These are phyloP conservation scores for Cantharis nigra DNA, from an alignment of 2,888 invertebrate genomes.

Conservation along the genomic window DNA sequence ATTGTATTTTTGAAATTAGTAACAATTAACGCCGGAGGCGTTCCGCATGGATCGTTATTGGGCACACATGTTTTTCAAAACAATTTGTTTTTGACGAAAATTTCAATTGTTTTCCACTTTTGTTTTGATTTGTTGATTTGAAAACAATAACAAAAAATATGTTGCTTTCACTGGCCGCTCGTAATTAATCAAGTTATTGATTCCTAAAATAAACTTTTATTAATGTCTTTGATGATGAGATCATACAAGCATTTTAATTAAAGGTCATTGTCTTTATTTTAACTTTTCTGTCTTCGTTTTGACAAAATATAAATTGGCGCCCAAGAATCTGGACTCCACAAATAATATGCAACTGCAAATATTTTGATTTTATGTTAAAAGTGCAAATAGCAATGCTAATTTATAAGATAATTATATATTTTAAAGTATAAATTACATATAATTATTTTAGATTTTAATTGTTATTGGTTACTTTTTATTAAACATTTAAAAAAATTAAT, in stretches of 20 bases:
- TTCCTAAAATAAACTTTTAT: not conserved
- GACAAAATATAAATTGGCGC: not conserved
- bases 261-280: constrained; percentile 1
- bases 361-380: not conserved
- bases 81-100: not conserved
- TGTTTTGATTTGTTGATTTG: not conserved
- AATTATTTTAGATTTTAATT: not conserved
- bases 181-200: not conserved
- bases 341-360: not conserved
- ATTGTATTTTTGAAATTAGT: no score
- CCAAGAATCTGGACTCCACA: not conserved
- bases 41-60: not conserved
- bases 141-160: not conserved
- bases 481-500: not conserved
- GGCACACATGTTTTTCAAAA: not conserved
- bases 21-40: not conserved
- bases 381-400: not conserved
- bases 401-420: not conserved
- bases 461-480: not conserved
- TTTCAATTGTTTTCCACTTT: not conserved
- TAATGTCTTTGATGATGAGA: not conserved
- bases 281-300: not conserved
- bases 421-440: not conserved
- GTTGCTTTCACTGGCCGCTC: not conserved
- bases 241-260: constrained; percentile 1